Conservation (phyloP, 2,113 vertebrate genomes). For the Phrynosoma blainvillii region DNA sequence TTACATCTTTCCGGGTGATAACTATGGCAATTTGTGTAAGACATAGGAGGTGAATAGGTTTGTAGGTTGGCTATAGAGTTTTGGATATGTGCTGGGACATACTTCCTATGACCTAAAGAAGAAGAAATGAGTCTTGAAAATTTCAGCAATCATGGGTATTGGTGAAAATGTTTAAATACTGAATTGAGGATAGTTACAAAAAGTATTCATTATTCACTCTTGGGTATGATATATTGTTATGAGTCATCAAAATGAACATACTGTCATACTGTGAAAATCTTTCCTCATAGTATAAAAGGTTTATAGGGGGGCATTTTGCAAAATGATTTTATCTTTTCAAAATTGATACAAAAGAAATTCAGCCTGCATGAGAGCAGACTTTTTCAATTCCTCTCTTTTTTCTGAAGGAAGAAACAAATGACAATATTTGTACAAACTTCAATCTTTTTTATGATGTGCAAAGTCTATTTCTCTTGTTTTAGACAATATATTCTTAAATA, state of each 20-base stretch:
- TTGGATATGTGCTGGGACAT: neutral
- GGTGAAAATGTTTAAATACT: conserved; percentile 32
- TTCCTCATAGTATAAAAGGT: conserved; percentile 27
- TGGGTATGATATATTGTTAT: conserved; percentile 17
- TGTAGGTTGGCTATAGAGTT: conserved; percentile 20
- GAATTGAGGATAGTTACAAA: conserved; percentile 8
- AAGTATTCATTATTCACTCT: conserved; percentile 39
- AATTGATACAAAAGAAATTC: conserved; percentile 47
- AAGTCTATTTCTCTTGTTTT: neutral
- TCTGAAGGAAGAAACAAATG: conserved; percentile 29
- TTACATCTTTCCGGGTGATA: conserved; percentile 34
- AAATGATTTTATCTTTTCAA: conserved; percentile 43
- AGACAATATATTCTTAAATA: neutral
- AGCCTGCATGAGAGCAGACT: conserved; percentile 16
- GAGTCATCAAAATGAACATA: conserved; percentile 33
- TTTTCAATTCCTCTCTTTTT: conserved; percentile 10
- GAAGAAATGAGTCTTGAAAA: conserved; percentile 5
- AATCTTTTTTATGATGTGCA: neutral
- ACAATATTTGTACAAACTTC: neutral
- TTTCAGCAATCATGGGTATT: conserved; percentile 30
- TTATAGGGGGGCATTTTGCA: conserved; percentile 39
- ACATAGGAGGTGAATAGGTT: conserved; percentile 40
- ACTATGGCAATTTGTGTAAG: conserved; percentile 21
- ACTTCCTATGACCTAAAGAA: neutral
- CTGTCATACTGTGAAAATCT: conserved; percentile 13